Base-by-base conservation (phyloP, 1,140 invertebrate genomes). In the Drosophila nasuta region DNA sequence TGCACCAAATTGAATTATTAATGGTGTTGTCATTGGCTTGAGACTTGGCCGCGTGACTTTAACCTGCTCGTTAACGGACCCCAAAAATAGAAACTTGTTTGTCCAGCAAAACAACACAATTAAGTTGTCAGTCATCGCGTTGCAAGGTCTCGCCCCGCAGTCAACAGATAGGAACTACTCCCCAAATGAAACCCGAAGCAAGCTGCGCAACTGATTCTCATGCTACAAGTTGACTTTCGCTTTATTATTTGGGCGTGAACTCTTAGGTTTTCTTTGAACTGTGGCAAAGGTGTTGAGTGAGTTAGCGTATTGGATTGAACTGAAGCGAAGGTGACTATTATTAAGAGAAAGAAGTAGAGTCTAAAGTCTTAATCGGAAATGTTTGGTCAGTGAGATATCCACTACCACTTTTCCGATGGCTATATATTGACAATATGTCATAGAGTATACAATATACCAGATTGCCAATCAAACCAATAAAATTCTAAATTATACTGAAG, bases 1-100 rank as follows among this genome's bases (percentile, higher is more conserved):
- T 20, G 20, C 63, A 68, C 41, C 54, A 88, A 88, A 88, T 89
- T 88, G 83, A 88, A 88, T 88, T 88, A 88, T 88, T 89, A 88
- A 88, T 88, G 79, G 69, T 71, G 83, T 81, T 88, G 83, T 89
- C 83, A 88, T 88, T 77, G 83, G 77, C 62, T 82, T 73, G 76
- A 62, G 82, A 86, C 68, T 82, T 76, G 54, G 62, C 62, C 79
- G 80, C 83, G 76, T 80, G 77, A 71, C 64, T 62, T 73, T 79
- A 54, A 77, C 74, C 77, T 77, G 75, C 69, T 72, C 65, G 59
- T 69, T 68, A 68, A 30, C 20, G 56, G 46, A 30, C 6, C 33
- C 48, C 45, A 63, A 65, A 81, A 71, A 67, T 65, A 65, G 45
- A 67, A 69, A 62, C 60, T 77, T 87, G 79, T 88, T 88, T 86